Evolutionary conservation across 1,140 invertebrate genomes (phyloP), one percentile per base, ranked within the genome.

Genomic region (Popillia japonica): DNA sequence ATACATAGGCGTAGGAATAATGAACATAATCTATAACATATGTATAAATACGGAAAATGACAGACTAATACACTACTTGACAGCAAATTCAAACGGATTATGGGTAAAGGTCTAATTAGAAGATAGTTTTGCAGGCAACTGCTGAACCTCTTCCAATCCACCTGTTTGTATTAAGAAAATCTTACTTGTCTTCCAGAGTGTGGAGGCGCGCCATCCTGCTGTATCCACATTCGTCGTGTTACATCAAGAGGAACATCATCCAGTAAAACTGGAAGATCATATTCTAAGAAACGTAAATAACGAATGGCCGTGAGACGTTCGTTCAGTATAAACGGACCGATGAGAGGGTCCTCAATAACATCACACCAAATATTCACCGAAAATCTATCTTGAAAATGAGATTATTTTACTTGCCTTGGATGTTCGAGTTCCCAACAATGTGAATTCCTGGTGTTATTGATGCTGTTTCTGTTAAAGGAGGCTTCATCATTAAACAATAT

Each of bases 91-190:
- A n/a, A n/a, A n/a, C n/a, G n/a, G n/a, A n/a, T n/a, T n/a, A n/a
- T n/a, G n/a, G n/a, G n/a, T n/a, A n/a, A n/a, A n/a, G n/a, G n/a
- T n/a, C n/a, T n/a, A n/a, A n/a, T n/a, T n/a, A n/a, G n/a, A n/a
- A n/a, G n/a, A n/a, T n/a, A n/a, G n/a, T n/a, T n/a, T n/a, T n/a
- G n/a, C 64, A 68, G 20, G 64, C 10, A 68, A 74, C 72, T 74
- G 72, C 40, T 74, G 72, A 8, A 55, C 14, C 48, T 76, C 75
- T 76, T 59, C 40, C 75, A 76, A 76, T 76, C 41, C 75, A 76
- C n/a, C 42, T 34, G 48, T 76, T 76, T 14, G 41, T 48, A 59
- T 76, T 34, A 34, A 34, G 27, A 34, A 76, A 55, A 14, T 76
- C 20, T 76, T 14, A 76, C 44, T 59, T n/a, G n/a, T n/a, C n/a